Evolutionary conservation across 2,797 vertebrate species (phyloP).

Genomic region (Leuciscus waleckii): DNA sequence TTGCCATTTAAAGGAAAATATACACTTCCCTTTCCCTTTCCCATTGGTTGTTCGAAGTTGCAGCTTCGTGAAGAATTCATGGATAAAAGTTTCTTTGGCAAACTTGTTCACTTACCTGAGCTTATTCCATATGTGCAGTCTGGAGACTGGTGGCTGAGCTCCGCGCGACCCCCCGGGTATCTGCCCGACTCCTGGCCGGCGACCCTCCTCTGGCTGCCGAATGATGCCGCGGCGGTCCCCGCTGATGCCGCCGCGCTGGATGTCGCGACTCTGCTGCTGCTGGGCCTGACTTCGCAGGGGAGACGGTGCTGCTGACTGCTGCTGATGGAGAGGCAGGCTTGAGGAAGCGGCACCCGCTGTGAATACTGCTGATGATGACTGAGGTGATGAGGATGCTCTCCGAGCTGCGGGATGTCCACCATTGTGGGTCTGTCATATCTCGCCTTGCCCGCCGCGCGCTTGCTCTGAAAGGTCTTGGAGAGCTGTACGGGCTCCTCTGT

Average conservation of each 20-base stretch:
- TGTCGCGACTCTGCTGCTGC: constrained; percentile 78
- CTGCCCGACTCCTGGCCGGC: constrained; percentile 65
- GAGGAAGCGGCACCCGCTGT: constrained; percentile 71
- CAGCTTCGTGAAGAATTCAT: background rate
- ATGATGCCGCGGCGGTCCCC: constrained; percentile 69
- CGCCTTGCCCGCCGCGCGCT: constrained; percentile 81
- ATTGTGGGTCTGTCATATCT: constrained; percentile 90
- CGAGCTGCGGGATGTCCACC: constrained; percentile 88
- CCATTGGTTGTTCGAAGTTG: background rate
- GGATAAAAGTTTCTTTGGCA: constrained; percentile 49
- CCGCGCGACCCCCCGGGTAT: constrained; percentile 70
- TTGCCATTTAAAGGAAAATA: background rate
- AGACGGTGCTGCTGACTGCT: constrained; percentile 78
- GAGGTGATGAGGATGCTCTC: constrained; percentile 77
- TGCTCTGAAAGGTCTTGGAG: constrained; percentile 88
- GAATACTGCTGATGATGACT: constrained; percentile 80
- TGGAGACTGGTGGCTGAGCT: constrained; percentile 66
- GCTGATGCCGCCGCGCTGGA: constrained; percentile 75
- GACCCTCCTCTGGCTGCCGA: constrained; percentile 70
- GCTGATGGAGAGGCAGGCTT: constrained; percentile 70
- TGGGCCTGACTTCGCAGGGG: constrained; percentile 84
- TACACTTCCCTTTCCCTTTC: background rate
- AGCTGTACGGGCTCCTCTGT: constrained; percentile 88
- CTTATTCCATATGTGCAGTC: constrained; percentile 87
- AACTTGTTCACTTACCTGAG: constrained; percentile 84